Percentiles rank a stretch among this genome's conserved stretches.
Conservation (phyloP, 2,888 invertebrate species). For the Neria commutata region DNA sequence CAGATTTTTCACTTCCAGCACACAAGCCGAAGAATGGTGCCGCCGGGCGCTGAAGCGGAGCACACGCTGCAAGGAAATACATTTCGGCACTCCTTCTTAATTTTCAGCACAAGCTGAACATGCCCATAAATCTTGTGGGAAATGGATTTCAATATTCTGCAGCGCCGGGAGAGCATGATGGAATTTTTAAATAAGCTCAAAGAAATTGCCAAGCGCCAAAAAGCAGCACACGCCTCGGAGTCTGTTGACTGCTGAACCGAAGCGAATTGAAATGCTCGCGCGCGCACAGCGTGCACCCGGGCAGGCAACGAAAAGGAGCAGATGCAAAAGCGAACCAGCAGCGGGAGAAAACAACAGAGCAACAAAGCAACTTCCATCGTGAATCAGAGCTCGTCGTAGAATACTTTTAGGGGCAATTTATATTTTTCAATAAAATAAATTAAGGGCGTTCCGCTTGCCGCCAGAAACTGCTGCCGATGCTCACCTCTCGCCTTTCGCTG, state of each 20-base stretch:
- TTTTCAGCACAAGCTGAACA: not conserved
- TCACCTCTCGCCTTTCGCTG: no score
- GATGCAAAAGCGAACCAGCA: not conserved
- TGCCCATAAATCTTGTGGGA: slow-evolving; percentile 20
- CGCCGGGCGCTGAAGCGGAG: no score
- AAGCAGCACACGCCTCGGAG: not conserved
- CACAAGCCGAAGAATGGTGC: no score
- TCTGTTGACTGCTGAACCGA: slow-evolving; percentile 18
- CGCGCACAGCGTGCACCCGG: not conserved
- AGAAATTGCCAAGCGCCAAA: slow-evolving; percentile 2
- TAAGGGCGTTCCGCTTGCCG: slow-evolving; percentile 39
- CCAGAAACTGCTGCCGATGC: no score
- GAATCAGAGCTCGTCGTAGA: slow-evolving; percentile 53
- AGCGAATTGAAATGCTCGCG: slow-evolving; percentile 13
- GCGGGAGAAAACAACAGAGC: slow-evolving; percentile 1
- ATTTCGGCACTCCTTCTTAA: not conserved
- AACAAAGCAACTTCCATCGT: slow-evolving; percentile 29
- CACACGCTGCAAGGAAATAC: no score
- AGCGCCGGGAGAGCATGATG: slow-evolving; percentile 14
- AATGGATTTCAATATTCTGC: slow-evolving; percentile 20
- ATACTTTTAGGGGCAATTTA: slow-evolving; percentile 56
- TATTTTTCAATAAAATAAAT: slow-evolving; percentile 56
- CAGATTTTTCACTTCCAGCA: not conserved
- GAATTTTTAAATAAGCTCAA: slow-evolving; percentile 28
- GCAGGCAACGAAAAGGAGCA: slow-evolving; percentile 6